Evolutionary conservation across 35 echinoderm and acorn worm species (phyloP), one percentile per base, ranked within the genome.

Genomic region (Lytechinus variegatus): DNA sequence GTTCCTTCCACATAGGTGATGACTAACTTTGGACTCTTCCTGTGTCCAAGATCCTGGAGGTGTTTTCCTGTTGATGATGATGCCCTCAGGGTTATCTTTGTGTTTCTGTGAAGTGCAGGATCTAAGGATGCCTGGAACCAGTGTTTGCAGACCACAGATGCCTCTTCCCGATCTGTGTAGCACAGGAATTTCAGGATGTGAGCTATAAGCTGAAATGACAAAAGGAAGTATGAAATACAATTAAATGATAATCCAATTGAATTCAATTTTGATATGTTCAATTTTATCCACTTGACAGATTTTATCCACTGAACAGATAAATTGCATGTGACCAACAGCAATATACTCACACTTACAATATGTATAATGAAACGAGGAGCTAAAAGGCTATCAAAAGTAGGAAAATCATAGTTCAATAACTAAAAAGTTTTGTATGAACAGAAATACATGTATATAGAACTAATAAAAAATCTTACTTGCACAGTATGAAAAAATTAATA

Each of bases 101-200:
- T 96, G 61, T 96, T 86, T 52, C 89, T 95, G 87, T 99, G 97
- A 5, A 97, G 95, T 52, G 86, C 93, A 14, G 98, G 98, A 95
- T 99, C 98, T 92, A 99, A 87, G 33, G 98, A 96, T 28, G 98
- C 97, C 3, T 97, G 61, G 94, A 96, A 99, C 98, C 98, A 99
- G 53, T 93, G 11, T 57, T 93, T 55, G n/a, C 92, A 93, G 13
- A 93, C 92, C 13, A 93, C 13, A 19, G 92, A 33, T n/a, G 92
- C 92, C 16, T 93, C 92, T 54, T 93, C 53, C 9, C 92, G 54
- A 57, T 93, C 92, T 10, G 13, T 27, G 10, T 93, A 54, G 92
- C 92, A 93, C 10, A 93, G 55, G 55, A 93, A 93, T 9, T 93
- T 33, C 13, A 93, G 10, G 53, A 93, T 57, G 92, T 93, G 92